Evolutionary conservation across 2,797 vertebrate species (phyloP), one percentile per base, ranked within the genome.

Genomic region (Sarcophilus harrisii): DNA sequence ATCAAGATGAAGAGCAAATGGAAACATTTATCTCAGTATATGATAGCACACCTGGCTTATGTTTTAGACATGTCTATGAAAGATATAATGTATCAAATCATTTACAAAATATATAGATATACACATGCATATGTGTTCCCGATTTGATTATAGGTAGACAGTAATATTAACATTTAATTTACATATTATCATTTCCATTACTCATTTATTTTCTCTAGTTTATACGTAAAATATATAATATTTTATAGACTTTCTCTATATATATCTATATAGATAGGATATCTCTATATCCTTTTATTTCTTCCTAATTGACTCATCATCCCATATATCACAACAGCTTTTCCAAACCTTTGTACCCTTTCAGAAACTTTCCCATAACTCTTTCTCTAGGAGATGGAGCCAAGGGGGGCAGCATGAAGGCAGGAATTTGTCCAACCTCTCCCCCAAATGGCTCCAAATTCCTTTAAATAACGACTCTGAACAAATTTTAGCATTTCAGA

Each of bases 101-200:
- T 38, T 38, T 21, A 73, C 8, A 73, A 18, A 38, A 73, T 73
- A 38, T 38, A 73, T 8, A 38, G 16, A n/a, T 73, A 73, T 73
- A 21, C 5, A 73, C 8, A 73, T 5, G 6, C 38, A n/a, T 66
- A 73, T 38, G 18, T 66, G 45, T 27, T 91, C 55, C 11, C 91
- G 81, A 93, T 92, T 91, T 57, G 32, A 60, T 59, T 0, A 0
- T 11, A 21, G 21, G 45, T 52, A 93, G 93, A n/a, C 58, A 93
- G 66, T 81, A 66, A 90, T 92, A 94, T 62, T 58, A 94, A 16
- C 1, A 1, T 89, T 87, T 12, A 52, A 90, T 96, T 97, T 94
- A 66, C 18, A 92, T 93, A 94, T 87, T 32, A 45, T 18, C 11
- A 16, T 45, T 58, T 90, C 54, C 14, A 66, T 57, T n/a, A 18